phyloP scores from a whole-genome alignment of 2,797 vertebrate species.

The Eremophila alpestris region DNA sequence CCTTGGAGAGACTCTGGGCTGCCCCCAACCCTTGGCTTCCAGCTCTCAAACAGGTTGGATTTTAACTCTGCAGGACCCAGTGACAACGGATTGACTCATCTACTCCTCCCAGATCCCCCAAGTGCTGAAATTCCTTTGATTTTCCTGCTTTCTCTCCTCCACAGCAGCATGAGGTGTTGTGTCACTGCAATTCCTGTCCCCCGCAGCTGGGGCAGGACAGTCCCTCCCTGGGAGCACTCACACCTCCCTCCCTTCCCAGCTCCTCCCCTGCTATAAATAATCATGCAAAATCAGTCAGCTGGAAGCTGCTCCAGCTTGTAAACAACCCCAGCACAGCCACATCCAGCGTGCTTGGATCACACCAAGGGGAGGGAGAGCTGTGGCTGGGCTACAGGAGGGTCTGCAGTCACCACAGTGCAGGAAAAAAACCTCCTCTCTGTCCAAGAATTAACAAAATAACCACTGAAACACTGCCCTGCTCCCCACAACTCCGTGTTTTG shows the following conservation, averaged over 20 bases:
- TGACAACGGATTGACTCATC: background rate
- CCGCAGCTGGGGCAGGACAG: background rate
- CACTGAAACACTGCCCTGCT: background rate
- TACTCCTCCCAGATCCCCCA: background rate
- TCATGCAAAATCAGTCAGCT: background rate
- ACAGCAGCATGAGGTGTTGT: background rate
- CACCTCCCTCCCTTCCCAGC: background rate
- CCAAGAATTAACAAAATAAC: background rate
- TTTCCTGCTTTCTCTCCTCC: background rate
- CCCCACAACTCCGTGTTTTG: background rate
- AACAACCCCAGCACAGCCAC: background rate
- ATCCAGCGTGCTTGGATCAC: background rate
- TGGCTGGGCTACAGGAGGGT: background rate
- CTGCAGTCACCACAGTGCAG: background rate
- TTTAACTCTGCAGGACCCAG: background rate
- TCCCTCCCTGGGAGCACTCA: background rate
- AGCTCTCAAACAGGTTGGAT: background rate
- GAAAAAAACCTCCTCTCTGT: background rate
- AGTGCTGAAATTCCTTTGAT: background rate
- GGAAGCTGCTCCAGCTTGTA: background rate
- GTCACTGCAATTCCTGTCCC: background rate
- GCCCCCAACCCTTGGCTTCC: background rate
- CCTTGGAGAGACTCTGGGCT: background rate
- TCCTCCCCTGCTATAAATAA: slow-evolving; percentile 5
- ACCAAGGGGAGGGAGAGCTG: background rate